Percentiles rank a stretch among this genome's conserved stretches.
phyloP scores from a whole-genome alignment of 2,797 vertebrate species.

The Danio jaintianensis region DNA sequence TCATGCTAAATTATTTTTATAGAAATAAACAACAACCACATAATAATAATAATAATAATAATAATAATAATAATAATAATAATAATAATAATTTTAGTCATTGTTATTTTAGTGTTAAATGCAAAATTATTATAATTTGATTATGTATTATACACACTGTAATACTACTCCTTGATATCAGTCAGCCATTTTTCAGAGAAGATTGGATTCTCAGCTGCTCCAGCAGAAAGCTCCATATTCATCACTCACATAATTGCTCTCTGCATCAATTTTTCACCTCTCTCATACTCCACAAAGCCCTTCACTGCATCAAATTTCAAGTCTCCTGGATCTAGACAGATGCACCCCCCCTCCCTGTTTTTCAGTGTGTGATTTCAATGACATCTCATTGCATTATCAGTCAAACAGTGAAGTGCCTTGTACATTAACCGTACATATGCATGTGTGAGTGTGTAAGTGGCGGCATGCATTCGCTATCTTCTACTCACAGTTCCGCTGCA shows the following conservation, averaged over 20 bases:
- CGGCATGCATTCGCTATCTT: conserved; percentile 70
- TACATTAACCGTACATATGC: conserved; percentile 72
- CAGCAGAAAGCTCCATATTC: conserved; percentile 26
- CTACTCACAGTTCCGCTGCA: conserved; percentile 73
- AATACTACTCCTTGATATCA: conserved; percentile 1
- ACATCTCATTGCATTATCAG: conserved; percentile 68
- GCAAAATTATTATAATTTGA: neutral
- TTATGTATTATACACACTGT: neutral
- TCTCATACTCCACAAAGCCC: conserved; percentile 25
- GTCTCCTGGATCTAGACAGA: conserved; percentile 30
- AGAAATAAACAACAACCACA: too few species aligned
- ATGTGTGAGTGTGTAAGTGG: conserved; percentile 70
- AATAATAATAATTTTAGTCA: neutral
- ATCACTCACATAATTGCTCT: conserved; percentile 31
- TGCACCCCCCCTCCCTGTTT: conserved; percentile 26
- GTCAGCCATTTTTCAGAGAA: conserved; percentile 15
- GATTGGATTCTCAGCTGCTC: conserved; percentile 28
- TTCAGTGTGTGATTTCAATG: conserved; percentile 61
- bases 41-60: neutral
- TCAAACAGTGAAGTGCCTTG: conserved; percentile 69
- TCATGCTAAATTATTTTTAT: too few species aligned
- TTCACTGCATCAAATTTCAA: conserved; percentile 38
- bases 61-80: neutral
- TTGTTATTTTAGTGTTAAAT: neutral
- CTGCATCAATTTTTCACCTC: conserved; percentile 41